A percentile compares a stretch with the other conserved stretches of the same genome.
phyloP scores from a whole-genome alignment of 2,113 vertebrate genomes.

The Albula glossodonta region DNA sequence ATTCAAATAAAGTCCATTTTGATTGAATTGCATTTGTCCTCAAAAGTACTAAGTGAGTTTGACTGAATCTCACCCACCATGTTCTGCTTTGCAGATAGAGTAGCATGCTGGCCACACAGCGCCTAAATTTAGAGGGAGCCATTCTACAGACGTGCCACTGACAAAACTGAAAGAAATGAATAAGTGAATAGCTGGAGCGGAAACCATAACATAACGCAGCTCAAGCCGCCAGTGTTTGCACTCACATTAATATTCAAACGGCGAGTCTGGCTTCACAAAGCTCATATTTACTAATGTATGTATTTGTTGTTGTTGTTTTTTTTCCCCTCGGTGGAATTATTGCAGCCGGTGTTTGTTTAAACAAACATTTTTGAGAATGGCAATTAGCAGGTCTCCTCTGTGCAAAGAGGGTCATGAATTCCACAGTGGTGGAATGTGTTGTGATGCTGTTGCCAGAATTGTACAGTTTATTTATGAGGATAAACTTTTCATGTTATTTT shows the following conservation, averaged over 20 bases:
- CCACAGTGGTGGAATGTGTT: too few relatives aligned
- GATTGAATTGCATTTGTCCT: too few relatives aligned
- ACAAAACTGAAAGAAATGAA: background rate
- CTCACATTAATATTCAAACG: conserved; percentile 69
- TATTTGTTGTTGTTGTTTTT: conserved; percentile 55
- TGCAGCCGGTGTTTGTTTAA: too few relatives aligned
- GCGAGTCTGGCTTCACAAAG: conserved; percentile 52
- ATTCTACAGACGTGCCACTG: background rate
- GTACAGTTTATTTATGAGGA: background rate
- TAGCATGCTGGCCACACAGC: background rate
- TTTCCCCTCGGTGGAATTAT: background rate
- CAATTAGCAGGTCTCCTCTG: too few relatives aligned
- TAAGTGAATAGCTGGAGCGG: background rate
- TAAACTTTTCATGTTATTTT: background rate
- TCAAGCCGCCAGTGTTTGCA: conserved; percentile 57
- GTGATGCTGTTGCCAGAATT: too few relatives aligned
- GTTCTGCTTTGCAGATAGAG: background rate
- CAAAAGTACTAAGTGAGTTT: too few relatives aligned
- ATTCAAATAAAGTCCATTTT: too few relatives aligned
- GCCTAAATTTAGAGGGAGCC: conserved; percentile 6
- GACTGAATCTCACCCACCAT: too few relatives aligned
- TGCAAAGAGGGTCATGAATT: too few relatives aligned
- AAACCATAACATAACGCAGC: conserved; percentile 45
- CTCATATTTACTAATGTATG: conserved; percentile 65
- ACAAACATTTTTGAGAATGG: too few relatives aligned